A percentile compares a stretch with the other conserved stretches of the same genome.
phyloP scores from a whole-genome alignment of 2,888 invertebrate species.

The Eristalis arbustorum region DNA sequence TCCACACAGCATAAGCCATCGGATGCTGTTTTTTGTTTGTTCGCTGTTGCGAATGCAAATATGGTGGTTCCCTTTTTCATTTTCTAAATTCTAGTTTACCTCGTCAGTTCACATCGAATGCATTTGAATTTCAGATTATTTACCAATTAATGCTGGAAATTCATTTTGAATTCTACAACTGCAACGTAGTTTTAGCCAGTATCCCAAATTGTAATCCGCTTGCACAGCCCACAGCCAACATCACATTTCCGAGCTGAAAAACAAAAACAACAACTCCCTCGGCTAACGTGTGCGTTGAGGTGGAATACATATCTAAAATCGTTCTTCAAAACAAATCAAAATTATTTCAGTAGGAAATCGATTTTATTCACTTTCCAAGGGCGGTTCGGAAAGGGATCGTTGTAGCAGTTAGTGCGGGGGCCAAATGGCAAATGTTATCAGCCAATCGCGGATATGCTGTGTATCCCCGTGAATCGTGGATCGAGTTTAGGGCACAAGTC shows the following conservation, averaged over 20 bases:
- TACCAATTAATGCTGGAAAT: constrained; percentile 29
- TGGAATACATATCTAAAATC: neutral
- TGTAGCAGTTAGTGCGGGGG: neutral
- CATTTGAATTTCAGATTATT: constrained; percentile 31
- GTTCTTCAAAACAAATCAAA: constrained; percentile 21
- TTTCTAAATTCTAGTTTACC: neutral
- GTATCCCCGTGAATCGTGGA: neutral
- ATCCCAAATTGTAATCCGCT: neutral
- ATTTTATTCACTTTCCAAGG: neutral
- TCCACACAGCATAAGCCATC: neutral
- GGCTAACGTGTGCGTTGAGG: neutral
- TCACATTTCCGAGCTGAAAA: neutral
- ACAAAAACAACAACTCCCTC: neutral
- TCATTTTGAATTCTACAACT: constrained; percentile 5
- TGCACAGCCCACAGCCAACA: neutral
- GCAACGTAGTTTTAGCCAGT: neutral
- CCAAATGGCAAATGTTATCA: neutral
- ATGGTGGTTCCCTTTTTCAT: neutral
- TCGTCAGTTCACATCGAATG: neutral
- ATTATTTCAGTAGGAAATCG: constrained; percentile 2
- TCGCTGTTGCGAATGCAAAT: neutral
- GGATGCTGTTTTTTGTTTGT: neutral
- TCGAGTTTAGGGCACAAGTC: neutral
- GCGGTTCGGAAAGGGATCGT: neutral
- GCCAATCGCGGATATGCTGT: neutral